These are phyloP conservation scores for Thomomys bottae DNA, from an alignment of 2,113 vertebrate genomes.

Conservation along the genomic window DNA sequence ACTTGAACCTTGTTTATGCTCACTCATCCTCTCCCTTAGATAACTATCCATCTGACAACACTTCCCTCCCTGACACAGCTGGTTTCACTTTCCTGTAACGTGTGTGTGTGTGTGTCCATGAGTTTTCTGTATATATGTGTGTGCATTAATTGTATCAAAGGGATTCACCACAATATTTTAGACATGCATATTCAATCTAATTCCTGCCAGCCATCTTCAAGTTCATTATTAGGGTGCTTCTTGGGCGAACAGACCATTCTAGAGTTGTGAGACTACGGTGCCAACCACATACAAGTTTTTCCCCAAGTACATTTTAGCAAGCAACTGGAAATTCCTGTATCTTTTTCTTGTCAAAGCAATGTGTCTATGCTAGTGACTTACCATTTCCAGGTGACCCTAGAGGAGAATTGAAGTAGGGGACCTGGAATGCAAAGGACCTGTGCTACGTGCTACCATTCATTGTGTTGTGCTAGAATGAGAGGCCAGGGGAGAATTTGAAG, in stretches of 20 bases:
- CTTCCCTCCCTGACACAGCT: no score
- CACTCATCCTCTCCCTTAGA: no score
- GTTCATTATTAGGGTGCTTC: not conserved
- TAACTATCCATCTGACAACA: no score
- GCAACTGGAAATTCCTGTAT: not conserved
- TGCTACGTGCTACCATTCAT: not conserved
- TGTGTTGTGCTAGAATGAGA: conserved; percentile 24
- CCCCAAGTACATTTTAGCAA: not conserved
- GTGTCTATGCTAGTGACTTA: not conserved
- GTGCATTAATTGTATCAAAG: no score
- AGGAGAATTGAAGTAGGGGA: not conserved
- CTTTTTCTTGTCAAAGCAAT: not conserved
- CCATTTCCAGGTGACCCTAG: not conserved
- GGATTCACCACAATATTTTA: no score
- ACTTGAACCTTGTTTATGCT: no score
- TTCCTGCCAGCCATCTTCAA: not conserved
- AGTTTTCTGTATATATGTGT: no score
- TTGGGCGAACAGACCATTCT: conserved; percentile 1
- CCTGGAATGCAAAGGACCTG: not conserved
- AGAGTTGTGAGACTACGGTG: conserved; percentile 13
- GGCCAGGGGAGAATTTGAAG: not conserved
- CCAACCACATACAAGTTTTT: not conserved
- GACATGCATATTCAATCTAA: no score
- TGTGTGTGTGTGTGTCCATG: no score
- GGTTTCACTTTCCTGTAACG: no score